phyloP scores from a whole-genome alignment of 2,888 invertebrate genomes.

The Melitaea athalia region DNA sequence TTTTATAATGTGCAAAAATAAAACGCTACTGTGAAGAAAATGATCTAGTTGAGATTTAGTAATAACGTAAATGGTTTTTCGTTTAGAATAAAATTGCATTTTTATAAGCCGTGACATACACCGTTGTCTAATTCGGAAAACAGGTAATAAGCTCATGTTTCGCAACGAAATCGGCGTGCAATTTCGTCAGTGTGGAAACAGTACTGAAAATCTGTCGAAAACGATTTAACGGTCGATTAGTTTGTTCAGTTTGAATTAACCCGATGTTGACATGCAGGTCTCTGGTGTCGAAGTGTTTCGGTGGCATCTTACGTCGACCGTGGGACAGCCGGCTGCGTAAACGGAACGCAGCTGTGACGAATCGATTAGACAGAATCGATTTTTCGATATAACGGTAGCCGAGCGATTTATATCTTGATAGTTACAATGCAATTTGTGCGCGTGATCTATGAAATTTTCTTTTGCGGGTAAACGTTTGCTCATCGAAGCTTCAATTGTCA shows the following conservation, averaged over 20 bases:
- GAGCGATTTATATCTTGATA: slow-evolving; percentile 77
- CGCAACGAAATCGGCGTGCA: slow-evolving; percentile 42
- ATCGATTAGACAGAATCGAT: slow-evolving; percentile 77
- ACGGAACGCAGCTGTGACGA: slow-evolving; percentile 73
- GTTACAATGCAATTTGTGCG: slow-evolving; percentile 76
- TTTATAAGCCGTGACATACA: slow-evolving; percentile 44
- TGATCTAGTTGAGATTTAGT: slow-evolving; percentile 36
- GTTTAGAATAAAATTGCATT: slow-evolving; percentile 40
- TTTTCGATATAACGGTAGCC: slow-evolving; percentile 79
- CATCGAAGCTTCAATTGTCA: slow-evolving; percentile 77
- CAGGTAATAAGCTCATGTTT: slow-evolving; percentile 44
- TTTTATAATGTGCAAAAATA: not conserved
- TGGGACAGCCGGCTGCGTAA: slow-evolving; percentile 73
- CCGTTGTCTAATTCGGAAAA: slow-evolving; percentile 37
- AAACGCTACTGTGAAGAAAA: slow-evolving; percentile 27
- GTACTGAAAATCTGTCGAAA: slow-evolving; percentile 60
- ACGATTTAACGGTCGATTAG: slow-evolving; percentile 68
- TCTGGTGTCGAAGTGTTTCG: slow-evolving; percentile 22
- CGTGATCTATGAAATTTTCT: slow-evolving; percentile 79
- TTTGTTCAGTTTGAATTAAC: slow-evolving; percentile 47
- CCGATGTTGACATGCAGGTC: slow-evolving; percentile 49
- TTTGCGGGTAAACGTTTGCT: slow-evolving; percentile 75
- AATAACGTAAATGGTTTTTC: slow-evolving; percentile 40
- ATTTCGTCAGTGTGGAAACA: slow-evolving; percentile 59
- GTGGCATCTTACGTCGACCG: slow-evolving; percentile 49